Conservation (phyloP, 2,797 vertebrate genomes). For the Sandelia bainsii region DNA sequence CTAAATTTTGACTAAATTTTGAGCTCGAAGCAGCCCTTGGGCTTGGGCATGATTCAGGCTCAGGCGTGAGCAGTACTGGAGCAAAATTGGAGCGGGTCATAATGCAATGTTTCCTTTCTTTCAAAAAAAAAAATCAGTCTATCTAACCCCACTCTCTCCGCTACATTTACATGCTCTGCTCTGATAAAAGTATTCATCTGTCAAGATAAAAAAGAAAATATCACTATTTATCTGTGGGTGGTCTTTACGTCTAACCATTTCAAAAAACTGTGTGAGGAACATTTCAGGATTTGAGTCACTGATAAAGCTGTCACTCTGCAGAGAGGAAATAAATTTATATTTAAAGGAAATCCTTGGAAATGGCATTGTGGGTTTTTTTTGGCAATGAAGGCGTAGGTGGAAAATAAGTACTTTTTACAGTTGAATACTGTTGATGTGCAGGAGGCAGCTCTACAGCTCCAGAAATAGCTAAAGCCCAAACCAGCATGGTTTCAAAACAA, state of each 20-base stretch:
- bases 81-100: no score
- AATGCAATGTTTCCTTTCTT: no score
- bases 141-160: no score
- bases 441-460: constrained; percentile 57
- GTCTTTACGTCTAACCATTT: constrained; percentile 19
- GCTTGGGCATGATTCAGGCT: no score
- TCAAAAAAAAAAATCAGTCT: no score
- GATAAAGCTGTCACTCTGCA: constrained; percentile 35
- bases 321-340: constrained; percentile 66
- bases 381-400: constrained; percentile 56
- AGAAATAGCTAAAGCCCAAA: constrained; percentile 78
- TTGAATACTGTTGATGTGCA: constrained; percentile 65
- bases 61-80: no score
- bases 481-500: constrained; percentile 77
- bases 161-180: background rate
- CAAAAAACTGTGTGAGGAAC: constrained; percentile 25
- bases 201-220: background rate
- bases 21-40: no score
- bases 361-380: constrained; percentile 72
- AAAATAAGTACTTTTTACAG: constrained; percentile 65
- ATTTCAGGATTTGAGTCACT: constrained; percentile 41
- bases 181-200: background rate
- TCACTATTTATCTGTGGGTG: constrained; percentile 8
- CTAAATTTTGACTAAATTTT: no score
- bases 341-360: constrained; percentile 73